A percentile compares a stretch with the other conserved stretches of the same genome.
phyloP scores from a whole-genome alignment of 1,140 invertebrate genomes.

The Drosophila tristis region DNA sequence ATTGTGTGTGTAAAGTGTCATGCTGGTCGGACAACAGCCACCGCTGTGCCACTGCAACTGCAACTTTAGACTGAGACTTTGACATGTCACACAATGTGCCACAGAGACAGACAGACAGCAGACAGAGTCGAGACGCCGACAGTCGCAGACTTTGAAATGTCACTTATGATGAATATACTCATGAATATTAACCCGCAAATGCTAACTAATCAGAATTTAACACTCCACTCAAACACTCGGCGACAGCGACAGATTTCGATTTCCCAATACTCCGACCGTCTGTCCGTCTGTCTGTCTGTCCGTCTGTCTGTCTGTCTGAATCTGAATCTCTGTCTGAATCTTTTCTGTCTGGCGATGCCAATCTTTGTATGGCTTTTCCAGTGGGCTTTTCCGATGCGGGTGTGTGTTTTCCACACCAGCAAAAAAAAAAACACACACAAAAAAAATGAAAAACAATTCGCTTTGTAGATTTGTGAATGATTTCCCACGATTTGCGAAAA shows the following conservation, averaged over 20 bases:
- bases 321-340: conserved; percentile 35
- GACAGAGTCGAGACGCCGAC: conserved; percentile 10
- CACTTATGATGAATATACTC: conserved; percentile 62
- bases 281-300: too few relatives aligned
- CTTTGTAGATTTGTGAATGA: conserved; percentile 46
- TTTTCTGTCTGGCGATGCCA: conserved; percentile 32
- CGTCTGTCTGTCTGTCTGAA: conserved; percentile 11
- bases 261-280: conserved; percentile 10
- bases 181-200: conserved; percentile 32
- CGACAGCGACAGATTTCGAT: conserved; percentile 30
- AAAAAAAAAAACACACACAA: neutral
- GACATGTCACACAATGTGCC: conserved; percentile 52
- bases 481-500: conserved; percentile 76
- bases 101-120: conserved; percentile 10
- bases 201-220: conserved; percentile 68
- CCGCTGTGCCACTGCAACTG: conserved; percentile 53
- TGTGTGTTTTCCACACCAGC: conserved; percentile 60
- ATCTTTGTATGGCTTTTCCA: too few relatives aligned
- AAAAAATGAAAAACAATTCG: too few relatives aligned
- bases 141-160: conserved; percentile 60
- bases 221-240: conserved; percentile 21
- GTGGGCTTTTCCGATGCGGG: conserved; percentile 28
- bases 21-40: conserved; percentile 73
- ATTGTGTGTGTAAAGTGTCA: conserved; percentile 82
- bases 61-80: conserved; percentile 33